These are phyloP conservation scores for Sericinus montela DNA, from an alignment of 2,888 invertebrate species.

Conservation along the genomic window DNA sequence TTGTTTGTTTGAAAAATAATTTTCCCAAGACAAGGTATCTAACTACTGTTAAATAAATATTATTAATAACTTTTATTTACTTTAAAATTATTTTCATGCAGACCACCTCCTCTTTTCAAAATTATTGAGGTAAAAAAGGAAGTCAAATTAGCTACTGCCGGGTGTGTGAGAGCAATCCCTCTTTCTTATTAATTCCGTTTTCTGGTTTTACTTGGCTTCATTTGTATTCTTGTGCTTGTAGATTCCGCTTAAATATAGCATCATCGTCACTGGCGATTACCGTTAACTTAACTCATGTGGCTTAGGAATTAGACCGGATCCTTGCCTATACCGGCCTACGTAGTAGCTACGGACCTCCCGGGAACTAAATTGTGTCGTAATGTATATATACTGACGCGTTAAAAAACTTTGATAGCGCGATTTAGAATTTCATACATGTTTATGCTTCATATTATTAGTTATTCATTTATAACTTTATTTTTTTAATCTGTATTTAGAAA, in stretches of 20 bases:
- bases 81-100: too few species aligned
- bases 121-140: slow-evolving; percentile 50
- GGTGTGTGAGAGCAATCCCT: slow-evolving; percentile 65
- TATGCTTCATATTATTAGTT: too few species aligned
- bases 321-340: slow-evolving; percentile 63
- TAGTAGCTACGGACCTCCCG: slow-evolving; percentile 75
- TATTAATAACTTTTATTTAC: too few species aligned
- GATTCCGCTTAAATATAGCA: too few species aligned
- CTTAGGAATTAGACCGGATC: slow-evolving; percentile 68
- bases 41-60: too few species aligned
- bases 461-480: too few species aligned
- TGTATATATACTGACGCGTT: slow-evolving; percentile 26
- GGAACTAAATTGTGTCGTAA: fast-evolving
- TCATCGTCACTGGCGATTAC: slow-evolving; percentile 22
- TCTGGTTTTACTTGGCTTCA: slow-evolving; percentile 26
- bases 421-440: slow-evolving; percentile 45
- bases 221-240: too few species aligned
- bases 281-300: slow-evolving; percentile 66
- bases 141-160: slow-evolving; percentile 72
- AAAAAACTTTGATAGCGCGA: slow-evolving; percentile 53
- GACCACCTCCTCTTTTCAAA: background rate
- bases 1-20: too few species aligned
- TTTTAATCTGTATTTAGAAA: too few species aligned
- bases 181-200: slow-evolving; percentile 70
- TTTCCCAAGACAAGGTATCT: too few species aligned